Conservation (phyloP, 2,888 invertebrate species). For the Teinopalpus imperialis region DNA sequence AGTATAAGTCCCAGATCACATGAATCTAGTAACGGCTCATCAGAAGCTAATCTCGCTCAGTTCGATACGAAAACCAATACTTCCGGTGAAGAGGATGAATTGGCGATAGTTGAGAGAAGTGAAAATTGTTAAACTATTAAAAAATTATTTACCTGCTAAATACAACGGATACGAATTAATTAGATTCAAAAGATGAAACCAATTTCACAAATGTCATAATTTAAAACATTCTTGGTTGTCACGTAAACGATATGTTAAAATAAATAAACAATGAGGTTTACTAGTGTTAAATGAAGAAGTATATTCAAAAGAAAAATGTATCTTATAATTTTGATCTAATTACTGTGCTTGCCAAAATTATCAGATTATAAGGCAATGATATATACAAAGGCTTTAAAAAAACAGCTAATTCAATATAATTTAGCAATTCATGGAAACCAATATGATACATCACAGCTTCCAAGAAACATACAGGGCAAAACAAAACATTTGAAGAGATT, state of each 20-base stretch:
- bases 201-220: conserved; percentile 15
- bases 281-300: not conserved
- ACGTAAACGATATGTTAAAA: not conserved
- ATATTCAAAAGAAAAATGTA: too few relatives aligned
- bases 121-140: conserved; percentile 38
- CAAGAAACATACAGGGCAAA: too few relatives aligned
- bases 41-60: conserved; percentile 64
- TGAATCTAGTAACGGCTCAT: conserved; percentile 70
- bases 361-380: too few relatives aligned
- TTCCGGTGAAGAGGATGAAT: conserved; percentile 70
- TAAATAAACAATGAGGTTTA: conserved; percentile 12
- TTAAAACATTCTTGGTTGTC: conserved; percentile 8
- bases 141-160: conserved; percentile 23
- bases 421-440: too few relatives aligned
- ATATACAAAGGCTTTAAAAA: too few relatives aligned
- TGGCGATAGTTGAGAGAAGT: conserved; percentile 66
- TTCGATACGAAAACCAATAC: conserved; percentile 68
- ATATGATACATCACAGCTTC: too few relatives aligned
- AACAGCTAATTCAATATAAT: too few relatives aligned
- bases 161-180: conserved; percentile 8
- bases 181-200: conserved; percentile 2
- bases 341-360: too few relatives aligned
- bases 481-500: too few relatives aligned
- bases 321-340: too few relatives aligned
- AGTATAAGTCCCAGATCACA: conserved; percentile 70